Evolutionary conservation across 2,797 vertebrate genomes (phyloP), one percentile per base, ranked within the genome.

Genomic region (Notamacropus eugenii): DNA sequence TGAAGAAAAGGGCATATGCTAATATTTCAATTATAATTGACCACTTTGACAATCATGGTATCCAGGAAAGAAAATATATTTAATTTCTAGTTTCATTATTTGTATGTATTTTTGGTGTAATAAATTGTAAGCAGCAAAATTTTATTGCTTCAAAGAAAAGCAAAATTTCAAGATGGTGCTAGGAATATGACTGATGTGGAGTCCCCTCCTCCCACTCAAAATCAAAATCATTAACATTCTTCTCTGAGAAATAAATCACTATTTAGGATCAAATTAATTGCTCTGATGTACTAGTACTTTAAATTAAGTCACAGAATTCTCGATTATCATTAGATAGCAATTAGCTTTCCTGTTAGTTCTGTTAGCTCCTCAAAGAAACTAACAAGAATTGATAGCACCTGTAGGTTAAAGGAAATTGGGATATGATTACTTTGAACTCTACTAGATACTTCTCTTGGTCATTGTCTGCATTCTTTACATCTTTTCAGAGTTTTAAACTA

Each of bases 21-120:
- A 97, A 92, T 22, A 52, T 95, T 93, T 93, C 16, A 56, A 90
- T 96, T 91, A 3, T 28, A 90, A 74, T 52, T 93, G 67, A 91
- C 13, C 34, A 54, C 50, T 52, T 5, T 92, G 55, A 29, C 54
- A 3, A 6, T 54, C 24, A 55, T 16, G 55, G 19, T 14, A 14
- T 28, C 46, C 1, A 6, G 31, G 29, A 91, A 27, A 52, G 55
- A 94, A 28, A 93, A 90, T 55, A 74, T 67, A 8, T 59, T 82
- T 55, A 29, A 24, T 90, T 91, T 56, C 0, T 74, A 31, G 1
- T 1, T 8, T 92, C 54, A 55, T 34, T 4, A 56, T 56, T 91
- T 57, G 5, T 31, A 8, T 2, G 62, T 50, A 82, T 58, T 40
- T 95, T 54, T 55, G 16, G 62, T 46, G 12, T 40, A 96, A 19